Base-by-base conservation (phyloP, 2,113 vertebrate species). In the Uropsilus gracilis region DNA sequence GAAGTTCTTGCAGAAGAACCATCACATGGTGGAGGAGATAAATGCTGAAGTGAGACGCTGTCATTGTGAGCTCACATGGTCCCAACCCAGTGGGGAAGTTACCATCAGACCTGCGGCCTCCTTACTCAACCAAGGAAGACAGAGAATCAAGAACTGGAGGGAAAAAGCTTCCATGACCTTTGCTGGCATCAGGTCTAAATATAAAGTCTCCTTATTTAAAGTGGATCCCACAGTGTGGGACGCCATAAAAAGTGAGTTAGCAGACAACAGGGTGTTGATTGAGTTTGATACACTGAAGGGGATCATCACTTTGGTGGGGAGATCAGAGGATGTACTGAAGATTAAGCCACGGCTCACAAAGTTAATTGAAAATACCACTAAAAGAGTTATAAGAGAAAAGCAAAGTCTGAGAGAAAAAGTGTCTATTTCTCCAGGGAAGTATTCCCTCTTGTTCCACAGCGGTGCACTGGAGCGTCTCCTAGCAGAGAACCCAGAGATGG, bases 71-170 rank as follows among this genome's bases (percentile, higher is more conserved):
- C 55, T 98, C 2, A 82, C 46, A 0, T 98, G 99, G 98, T 98
- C 98, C 63, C 46, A 91, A 7, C 0, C 9, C 4, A 39, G 18
- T 34, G 89, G 97, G 32, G 11, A 95, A 86, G 97, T 99, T 42
- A 96, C 42, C 10, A 94, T 99, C 90, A 97, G 78, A 73, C 99
- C 99, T 34, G 89, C 97, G 0, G 16, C 95, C 37, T 69, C 97
- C 20, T 93, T 99, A 42, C 97, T 97, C 44, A 96, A 95, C 30
- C 97, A 98, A 92, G 98, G 98, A 28, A 96, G 98, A 81, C 96
- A 78, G 24, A 98, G 96, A 44, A 89, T 98, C 61, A 98, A 97
- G 96, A 84, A 91, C 0, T 99, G 99, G 99, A 97, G 73, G 18
- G 82, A 96, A 39, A 97, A 96, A 0, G 98, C 98, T 64, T 97